A percentile compares a stretch with the other conserved stretches of the same genome.
These are phyloP conservation scores for Colletes collaris DNA, from an alignment of 2,888 invertebrate species.

Conservation along the genomic window DNA sequence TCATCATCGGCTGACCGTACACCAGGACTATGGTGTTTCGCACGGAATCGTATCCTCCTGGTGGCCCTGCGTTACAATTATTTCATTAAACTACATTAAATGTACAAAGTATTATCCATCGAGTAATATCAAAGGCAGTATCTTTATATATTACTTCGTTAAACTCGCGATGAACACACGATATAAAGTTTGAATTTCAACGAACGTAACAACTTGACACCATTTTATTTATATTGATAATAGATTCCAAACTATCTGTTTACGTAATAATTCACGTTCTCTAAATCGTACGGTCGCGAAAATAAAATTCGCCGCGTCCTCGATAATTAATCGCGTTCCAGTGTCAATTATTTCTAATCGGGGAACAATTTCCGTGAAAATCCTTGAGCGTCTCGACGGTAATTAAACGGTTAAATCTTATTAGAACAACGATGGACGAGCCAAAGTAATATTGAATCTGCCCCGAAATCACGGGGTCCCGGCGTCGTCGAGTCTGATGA, in stretches of 20 bases:
- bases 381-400: background rate
- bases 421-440: constrained; percentile 1
- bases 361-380: background rate
- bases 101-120: too few relatives aligned
- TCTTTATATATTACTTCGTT: too few relatives aligned
- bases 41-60: constrained; percentile 83
- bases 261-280: too few relatives aligned
- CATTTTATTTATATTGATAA: too few relatives aligned
- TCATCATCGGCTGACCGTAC: constrained; percentile 83
- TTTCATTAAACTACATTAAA: background rate
- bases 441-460: constrained; percentile 7
- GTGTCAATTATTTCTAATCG: background rate
- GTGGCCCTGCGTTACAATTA: constrained; percentile 60
- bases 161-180: too few relatives aligned
- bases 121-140: too few relatives aligned
- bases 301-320: background rate
- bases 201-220: too few relatives aligned
- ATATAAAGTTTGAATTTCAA: too few relatives aligned
- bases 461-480: background rate
- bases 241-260: too few relatives aligned
- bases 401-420: constrained; percentile 11
- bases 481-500: too few relatives aligned
- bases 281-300: too few relatives aligned
- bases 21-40: constrained; percentile 84
- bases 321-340: background rate